Percentiles rank a stretch among this genome's conserved stretches.
Conservation (phyloP, 2,797 vertebrate genomes). For the Onychomys leucogaster region DNA sequence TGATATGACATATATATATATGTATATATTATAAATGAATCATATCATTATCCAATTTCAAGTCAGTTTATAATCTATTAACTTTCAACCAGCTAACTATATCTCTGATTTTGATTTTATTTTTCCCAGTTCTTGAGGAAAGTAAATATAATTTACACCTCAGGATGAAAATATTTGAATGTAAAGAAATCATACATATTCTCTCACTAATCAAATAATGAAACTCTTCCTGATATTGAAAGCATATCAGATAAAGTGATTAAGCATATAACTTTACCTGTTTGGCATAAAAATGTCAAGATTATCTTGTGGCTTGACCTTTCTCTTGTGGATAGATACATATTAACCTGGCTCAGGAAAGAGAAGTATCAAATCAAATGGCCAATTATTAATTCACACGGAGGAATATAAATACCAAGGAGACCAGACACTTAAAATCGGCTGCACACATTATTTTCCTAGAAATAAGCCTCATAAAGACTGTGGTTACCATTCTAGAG, state of each 20-base stretch:
- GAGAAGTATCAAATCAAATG: neutral
- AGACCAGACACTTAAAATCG: neutral
- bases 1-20: neutral
- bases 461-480: neutral
- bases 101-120: conserved; percentile 37
- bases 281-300: neutral
- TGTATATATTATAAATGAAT: neutral
- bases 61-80: conserved; percentile 20
- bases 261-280: neutral
- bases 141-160: neutral
- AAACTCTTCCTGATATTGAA: conserved; percentile 26
- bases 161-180: neutral
- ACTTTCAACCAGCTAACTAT: neutral
- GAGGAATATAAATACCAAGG: neutral
- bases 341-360: conserved; percentile 23
- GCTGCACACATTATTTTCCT: neutral
- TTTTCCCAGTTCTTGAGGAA: conserved; percentile 39
- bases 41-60: conserved; percentile 34
- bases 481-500: neutral
- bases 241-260: too few relatives aligned
- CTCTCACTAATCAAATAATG: conserved; percentile 23
- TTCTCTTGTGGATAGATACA: neutral
- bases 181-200: conserved; percentile 4
- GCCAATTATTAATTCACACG: neutral
- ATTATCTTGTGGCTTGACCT: neutral